Evolutionary conservation across 2,113 vertebrate genomes (phyloP).

Genomic region (Polypterus senegalus): DNA sequence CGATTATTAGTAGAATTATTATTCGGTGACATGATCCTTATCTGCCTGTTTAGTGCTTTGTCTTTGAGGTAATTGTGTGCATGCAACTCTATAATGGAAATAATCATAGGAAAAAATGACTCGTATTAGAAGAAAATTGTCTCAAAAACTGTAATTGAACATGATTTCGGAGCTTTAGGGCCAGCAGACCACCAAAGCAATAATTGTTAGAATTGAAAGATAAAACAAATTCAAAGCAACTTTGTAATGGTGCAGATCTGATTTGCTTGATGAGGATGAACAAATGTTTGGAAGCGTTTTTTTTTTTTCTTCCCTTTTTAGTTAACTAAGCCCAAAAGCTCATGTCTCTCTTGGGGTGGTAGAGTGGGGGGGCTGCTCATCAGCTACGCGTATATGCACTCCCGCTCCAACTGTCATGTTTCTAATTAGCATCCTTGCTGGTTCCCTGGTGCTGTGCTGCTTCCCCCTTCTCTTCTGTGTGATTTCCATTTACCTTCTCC

Average conservation of each 20-base stretch:
- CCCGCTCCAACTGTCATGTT: slow-evolving; percentile 10
- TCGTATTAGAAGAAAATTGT: no score
- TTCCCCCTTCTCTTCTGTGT: neutral
- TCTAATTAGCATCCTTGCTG: slow-evolving; percentile 8
- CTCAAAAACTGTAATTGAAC: no score
- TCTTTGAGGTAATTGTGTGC: no score
- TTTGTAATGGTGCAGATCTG: slow-evolving; percentile 4
- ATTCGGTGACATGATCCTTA: no score
- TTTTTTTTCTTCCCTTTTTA: no score
- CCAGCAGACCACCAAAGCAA: neutral
- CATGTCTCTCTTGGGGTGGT: no score
- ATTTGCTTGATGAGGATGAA: slow-evolving; percentile 3
- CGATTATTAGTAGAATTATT: no score
- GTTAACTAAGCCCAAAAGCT: no score
- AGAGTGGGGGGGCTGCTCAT: neutral
- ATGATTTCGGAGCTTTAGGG: no score
- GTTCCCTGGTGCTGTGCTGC: neutral
- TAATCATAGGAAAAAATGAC: no score
- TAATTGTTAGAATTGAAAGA: slow-evolving; percentile 3
- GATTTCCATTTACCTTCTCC: neutral
- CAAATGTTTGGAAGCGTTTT: slow-evolving; percentile 3
- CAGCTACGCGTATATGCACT: slow-evolving; percentile 8
- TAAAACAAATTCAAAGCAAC: slow-evolving; percentile 2
- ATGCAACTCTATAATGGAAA: no score
- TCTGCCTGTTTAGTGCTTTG: no score